Conservation (phyloP, 1,140 invertebrate species). For the Antheraea pernyi region DNA sequence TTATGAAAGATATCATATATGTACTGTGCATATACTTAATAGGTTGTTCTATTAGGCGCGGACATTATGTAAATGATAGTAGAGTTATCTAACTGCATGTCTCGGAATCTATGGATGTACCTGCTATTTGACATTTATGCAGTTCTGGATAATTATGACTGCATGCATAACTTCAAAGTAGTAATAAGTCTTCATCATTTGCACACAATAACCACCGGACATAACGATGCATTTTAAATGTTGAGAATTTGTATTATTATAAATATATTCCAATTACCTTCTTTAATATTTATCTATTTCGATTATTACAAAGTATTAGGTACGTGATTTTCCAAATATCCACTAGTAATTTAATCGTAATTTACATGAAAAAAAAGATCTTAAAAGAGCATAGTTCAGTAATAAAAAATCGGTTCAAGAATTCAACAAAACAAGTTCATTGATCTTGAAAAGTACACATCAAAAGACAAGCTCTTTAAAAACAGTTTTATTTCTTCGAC, state of each 20-base stretch:
- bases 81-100: slow-evolving; percentile 34
- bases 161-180: slow-evolving; percentile 32
- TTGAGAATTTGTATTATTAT: neutral
- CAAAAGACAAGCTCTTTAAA: slow-evolving; percentile 47
- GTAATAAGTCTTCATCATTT: slow-evolving; percentile 27
- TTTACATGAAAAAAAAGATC: too few species aligned
- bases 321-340: too few species aligned
- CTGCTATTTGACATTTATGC: slow-evolving; percentile 11
- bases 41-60: slow-evolving; percentile 8
- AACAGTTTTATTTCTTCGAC: slow-evolving; percentile 35
- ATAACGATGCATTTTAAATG: neutral
- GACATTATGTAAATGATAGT: slow-evolving; percentile 54
- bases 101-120: slow-evolving; percentile 18
- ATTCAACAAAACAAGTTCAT: slow-evolving; percentile 36
- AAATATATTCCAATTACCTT: neutral
- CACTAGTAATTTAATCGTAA: too few species aligned
- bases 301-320: too few species aligned
- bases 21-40: neutral
- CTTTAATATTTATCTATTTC: too few species aligned
- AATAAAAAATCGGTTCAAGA: neutral
- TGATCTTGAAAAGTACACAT: slow-evolving; percentile 37
- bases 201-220: neutral
- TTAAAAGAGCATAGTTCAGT: neutral
- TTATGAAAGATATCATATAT: neutral
- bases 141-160: slow-evolving; percentile 27